Evolutionary conservation across 1,140 invertebrate genomes (phyloP), one percentile per base, ranked within the genome.

Genomic region (fruit fly (Drosophila melanogaster)): DNA sequence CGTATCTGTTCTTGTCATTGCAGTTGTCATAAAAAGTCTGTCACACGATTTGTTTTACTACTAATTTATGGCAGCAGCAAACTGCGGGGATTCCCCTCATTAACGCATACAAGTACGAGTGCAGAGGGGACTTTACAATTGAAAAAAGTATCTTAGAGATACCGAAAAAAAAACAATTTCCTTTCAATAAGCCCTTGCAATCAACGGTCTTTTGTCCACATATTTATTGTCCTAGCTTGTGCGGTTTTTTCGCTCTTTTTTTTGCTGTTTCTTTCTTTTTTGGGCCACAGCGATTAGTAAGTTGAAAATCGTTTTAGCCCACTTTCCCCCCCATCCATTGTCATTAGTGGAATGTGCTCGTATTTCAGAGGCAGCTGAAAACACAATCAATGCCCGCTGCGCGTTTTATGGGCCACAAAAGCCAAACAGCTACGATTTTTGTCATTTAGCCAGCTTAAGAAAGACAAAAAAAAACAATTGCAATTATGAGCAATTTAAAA

Each of bases 401-500:
- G 72, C 49, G 56, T 53, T 76, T 75, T 56, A 80, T 64, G 54
- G 62, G 24, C 44, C 38, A 56, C 53, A 59, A 24, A 35, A 3
- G 26, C 15, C 22, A 46, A 59, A 51, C 24, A 44, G 33, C 24
- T 59, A 17, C 49, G 58, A 26, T 44, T 66, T 2, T 35, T 49
- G 58, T 40, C 58, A 61, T 17, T 47, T 22, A 30, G 47, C 15
- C 40, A 47, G n/a, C n/a, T n/a, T n/a, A n/a, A n/a, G 12, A 14
- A 0, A 38, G 37, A 26, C 53, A 59, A 64, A 73, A 56, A 76
- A 57, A 60, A 64, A 73, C 55, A 71, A 76, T 86, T 77, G 78
- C 77, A 89, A 89, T 87, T 89, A 84, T 49, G 62, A 66, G 79
- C 83, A 76, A 89, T 87, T 87, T 79, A 83, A 83, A 72, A 77